phyloP scores from a whole-genome alignment of 2,113 vertebrate species.

The Dicentrarchus labrax region DNA sequence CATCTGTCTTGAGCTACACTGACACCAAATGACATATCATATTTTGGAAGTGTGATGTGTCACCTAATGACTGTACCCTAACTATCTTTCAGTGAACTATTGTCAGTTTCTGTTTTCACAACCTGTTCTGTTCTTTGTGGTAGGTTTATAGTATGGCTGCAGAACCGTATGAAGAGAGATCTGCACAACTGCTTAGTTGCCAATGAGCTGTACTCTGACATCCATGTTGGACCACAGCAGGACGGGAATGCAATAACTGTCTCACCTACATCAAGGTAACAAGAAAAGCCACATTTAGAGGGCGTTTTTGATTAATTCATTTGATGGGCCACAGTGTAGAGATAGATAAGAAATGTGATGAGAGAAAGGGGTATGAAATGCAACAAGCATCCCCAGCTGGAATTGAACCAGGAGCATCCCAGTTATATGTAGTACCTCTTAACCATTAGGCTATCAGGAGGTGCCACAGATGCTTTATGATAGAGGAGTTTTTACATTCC shows the following conservation, averaged over 20 bases:
- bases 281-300: background rate
- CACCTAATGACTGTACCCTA: background rate
- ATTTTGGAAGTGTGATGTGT: background rate
- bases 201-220: background rate
- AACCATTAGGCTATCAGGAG: background rate
- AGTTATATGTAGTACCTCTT: background rate
- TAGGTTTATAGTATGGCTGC: slow-evolving; percentile 87
- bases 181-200: slow-evolving; percentile 53
- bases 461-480: background rate
- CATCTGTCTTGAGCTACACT: background rate
- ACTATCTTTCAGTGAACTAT: background rate
- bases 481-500: background rate
- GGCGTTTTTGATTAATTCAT: background rate
- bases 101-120: background rate
- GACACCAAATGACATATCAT: background rate
- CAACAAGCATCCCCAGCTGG: background rate
- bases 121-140: slow-evolving; percentile 5
- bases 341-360: background rate
- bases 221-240: slow-evolving; percentile 60
- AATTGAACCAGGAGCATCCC: background rate
- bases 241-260: slow-evolving; percentile 75
- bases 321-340: background rate
- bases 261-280: slow-evolving; percentile 85
- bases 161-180: slow-evolving; percentile 84
- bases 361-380: background rate